A percentile compares a stretch with the other conserved stretches of the same genome.
These are phyloP conservation scores for Thyatira batis DNA, from an alignment of 2,888 invertebrate species.

Conservation along the genomic window DNA sequence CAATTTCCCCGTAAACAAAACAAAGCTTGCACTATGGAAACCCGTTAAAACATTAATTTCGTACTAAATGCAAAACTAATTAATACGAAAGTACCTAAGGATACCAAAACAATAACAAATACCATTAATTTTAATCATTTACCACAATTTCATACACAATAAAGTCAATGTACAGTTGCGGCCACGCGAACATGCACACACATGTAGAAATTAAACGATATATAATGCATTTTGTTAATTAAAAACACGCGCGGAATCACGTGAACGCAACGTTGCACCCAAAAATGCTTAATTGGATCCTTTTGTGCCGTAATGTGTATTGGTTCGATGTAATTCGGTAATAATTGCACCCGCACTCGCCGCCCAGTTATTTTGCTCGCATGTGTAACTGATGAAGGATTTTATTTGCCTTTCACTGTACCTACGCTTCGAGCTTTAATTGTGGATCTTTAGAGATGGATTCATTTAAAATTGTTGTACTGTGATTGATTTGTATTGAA, in stretches of 20 bases:
- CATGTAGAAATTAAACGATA: constrained; percentile 30
- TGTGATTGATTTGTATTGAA: neutral
- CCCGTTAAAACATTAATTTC: no score
- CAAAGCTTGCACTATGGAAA: no score
- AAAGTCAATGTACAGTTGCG: constrained; percentile 32
- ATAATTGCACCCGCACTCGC: constrained; percentile 24
- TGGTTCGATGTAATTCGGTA: constrained; percentile 30
- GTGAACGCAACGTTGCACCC: constrained; percentile 20
- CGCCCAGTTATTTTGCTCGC: constrained; percentile 22
- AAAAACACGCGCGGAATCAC: constrained; percentile 18
- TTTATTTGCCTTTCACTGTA: neutral
- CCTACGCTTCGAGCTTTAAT: neutral
- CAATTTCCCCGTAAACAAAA: no score
- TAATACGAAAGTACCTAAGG: no score
- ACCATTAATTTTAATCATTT: no score
- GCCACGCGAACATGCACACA: constrained; percentile 21
- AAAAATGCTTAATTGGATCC: constrained; percentile 37
- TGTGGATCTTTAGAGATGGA: neutral
- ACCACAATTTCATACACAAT: constrained; percentile 18
- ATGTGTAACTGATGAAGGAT: constrained; percentile 8
- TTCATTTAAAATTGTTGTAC: neutral
- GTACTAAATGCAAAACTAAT: no score
- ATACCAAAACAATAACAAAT: no score
- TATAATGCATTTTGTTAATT: constrained; percentile 40
- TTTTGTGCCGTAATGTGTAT: constrained; percentile 37